Percentiles rank a stretch among this genome's conserved stretches.
Evolutionary conservation across 2,797 vertebrate genomes (phyloP).

Genomic region (Limosa lapponica): DNA sequence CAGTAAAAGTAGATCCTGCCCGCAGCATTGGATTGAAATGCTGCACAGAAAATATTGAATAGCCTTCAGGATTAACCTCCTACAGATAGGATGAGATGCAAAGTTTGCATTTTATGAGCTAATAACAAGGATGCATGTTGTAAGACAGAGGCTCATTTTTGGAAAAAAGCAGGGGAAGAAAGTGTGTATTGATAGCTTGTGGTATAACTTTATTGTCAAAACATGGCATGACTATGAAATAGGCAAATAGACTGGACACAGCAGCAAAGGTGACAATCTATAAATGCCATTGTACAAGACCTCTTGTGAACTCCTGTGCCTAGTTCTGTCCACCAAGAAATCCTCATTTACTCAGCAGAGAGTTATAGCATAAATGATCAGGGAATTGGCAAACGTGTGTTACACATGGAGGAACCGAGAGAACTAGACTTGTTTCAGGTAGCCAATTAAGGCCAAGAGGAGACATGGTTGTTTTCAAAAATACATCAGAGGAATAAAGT

Average conservation of each 20-base stretch:
- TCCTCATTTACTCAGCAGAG: not conserved
- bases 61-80: not conserved
- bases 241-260: not conserved
- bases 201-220: not conserved
- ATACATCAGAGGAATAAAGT: not conserved
- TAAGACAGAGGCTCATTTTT: not conserved
- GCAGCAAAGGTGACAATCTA: not conserved
- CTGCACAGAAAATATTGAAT: not conserved
- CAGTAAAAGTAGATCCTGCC: not conserved
- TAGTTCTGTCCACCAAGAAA: not conserved
- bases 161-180: not conserved
- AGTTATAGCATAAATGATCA: not conserved
- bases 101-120: not conserved
- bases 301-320: not conserved
- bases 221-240: not conserved
- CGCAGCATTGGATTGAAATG: not conserved
- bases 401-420: not conserved
- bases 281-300: not conserved
- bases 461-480: not conserved
- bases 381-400: not conserved
- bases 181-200: not conserved
- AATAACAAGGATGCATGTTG: not conserved
- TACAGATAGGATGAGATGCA: not conserved
- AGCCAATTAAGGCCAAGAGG: not conserved
- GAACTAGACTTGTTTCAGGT: not conserved